phyloP scores from a whole-genome alignment of 2,888 invertebrate species.

The Zonitis immaculata region DNA sequence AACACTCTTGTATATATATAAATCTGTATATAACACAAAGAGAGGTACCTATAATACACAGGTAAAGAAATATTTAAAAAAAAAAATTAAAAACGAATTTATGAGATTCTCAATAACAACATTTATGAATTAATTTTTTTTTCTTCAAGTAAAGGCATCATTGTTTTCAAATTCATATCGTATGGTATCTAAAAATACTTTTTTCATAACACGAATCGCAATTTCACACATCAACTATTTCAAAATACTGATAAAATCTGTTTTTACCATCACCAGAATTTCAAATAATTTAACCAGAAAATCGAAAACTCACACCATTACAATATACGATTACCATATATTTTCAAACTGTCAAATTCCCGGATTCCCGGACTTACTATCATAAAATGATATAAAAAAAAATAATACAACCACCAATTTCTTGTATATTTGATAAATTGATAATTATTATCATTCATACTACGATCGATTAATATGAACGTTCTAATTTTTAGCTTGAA shows the following conservation, averaged over 20 bases:
- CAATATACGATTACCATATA: too few relatives aligned
- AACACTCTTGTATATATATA: slow-evolving; percentile 8
- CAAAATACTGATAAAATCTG: neutral
- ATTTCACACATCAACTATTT: neutral
- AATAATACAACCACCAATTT: too few relatives aligned
- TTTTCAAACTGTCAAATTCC: too few relatives aligned
- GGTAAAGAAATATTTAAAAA: neutral
- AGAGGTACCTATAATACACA: neutral
- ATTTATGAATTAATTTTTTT: neutral
- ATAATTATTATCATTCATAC: too few relatives aligned
- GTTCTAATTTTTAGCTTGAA: too few relatives aligned
- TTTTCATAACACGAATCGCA: neutral
- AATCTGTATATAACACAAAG: neutral
- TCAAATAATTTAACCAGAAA: neutral
- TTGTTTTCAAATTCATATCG: too few relatives aligned
- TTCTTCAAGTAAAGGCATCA: too few relatives aligned
- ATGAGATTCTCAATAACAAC: neutral
- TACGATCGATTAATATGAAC: too few relatives aligned
- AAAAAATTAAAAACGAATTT: neutral
- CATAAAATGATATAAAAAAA: too few relatives aligned
- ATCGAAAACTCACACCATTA: too few relatives aligned
- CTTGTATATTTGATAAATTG: too few relatives aligned
- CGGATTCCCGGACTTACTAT: too few relatives aligned
- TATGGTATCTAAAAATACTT: neutral
- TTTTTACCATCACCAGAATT: neutral